These are phyloP conservation scores for Nemotelus pantherinus DNA, from an alignment of 2,888 invertebrate genomes.

Conservation along the genomic window DNA sequence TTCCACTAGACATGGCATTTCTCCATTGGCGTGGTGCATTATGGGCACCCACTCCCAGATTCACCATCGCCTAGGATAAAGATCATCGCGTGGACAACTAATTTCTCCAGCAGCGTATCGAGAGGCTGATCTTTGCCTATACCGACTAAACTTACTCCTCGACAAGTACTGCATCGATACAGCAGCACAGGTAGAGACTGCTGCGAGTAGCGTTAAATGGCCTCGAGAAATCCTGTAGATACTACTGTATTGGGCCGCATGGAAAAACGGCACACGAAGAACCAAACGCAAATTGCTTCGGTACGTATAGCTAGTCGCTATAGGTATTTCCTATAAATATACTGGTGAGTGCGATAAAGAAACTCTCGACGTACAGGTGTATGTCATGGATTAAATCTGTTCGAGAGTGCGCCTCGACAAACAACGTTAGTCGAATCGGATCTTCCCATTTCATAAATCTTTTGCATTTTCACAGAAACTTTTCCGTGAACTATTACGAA, in stretches of 20 bases:
- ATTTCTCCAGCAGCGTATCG: conserved; percentile 43
- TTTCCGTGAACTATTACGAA: conserved; percentile 40
- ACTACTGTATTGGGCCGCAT: conserved; percentile 18
- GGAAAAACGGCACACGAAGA: not conserved
- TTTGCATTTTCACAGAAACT: conserved; percentile 37
- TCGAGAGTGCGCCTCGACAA: conserved; percentile 17
- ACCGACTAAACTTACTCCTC: not conserved
- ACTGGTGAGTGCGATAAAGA: conserved; percentile 1
- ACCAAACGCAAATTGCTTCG: too few relatives aligned
- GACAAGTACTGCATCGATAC: too few relatives aligned
- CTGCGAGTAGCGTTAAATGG: not conserved
- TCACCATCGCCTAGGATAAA: conserved; percentile 23
- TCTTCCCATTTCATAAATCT: conserved; percentile 45
- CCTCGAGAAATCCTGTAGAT: conserved; percentile 3
- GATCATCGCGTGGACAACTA: conserved; percentile 45
- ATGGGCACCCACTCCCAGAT: conserved; percentile 2
- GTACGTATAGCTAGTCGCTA: too few relatives aligned
- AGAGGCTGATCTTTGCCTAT: conserved; percentile 29
- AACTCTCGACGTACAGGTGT: conserved; percentile 30
- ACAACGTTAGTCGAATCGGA: conserved; percentile 12
- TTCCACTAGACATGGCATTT: not conserved
- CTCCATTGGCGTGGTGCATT: not conserved
- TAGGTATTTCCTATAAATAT: conserved; percentile 10
- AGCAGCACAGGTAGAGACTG: not conserved
- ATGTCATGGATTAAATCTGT: not conserved